Percentiles rank a stretch among this genome's conserved stretches.
Evolutionary conservation across 2,797 vertebrate genomes (phyloP).

Genomic region (Sciaenops ocellatus): DNA sequence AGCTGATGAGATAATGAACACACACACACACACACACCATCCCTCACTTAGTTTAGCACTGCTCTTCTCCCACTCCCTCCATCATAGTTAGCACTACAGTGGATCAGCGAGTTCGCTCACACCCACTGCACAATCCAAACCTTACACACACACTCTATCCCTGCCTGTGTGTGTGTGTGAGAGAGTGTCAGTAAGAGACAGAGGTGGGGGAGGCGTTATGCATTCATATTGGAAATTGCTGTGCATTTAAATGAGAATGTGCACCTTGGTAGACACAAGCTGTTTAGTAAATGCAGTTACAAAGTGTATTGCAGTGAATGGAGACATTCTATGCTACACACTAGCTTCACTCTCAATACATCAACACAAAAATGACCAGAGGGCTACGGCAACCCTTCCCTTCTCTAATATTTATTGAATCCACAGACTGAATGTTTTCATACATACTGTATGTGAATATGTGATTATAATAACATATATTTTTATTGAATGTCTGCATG

Average conservation of each 20-base stretch:
- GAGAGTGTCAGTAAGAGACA: conserved; percentile 22
- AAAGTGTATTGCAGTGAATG: conserved; percentile 35
- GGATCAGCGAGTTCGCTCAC: conserved; percentile 21
- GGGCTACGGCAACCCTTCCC: neutral
- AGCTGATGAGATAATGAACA: conserved; percentile 52
- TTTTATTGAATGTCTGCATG: neutral
- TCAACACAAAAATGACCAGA: neutral
- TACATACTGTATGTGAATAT: neutral
- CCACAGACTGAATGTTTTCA: neutral
- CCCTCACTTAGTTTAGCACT: conserved; percentile 13
- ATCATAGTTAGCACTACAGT: conserved; percentile 36
- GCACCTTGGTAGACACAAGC: conserved; percentile 44
- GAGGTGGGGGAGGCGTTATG: conserved; percentile 44
- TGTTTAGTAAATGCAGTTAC: conserved; percentile 52
- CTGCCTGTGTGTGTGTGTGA: conserved; percentile 10
- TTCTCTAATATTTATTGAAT: neutral
- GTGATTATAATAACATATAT: neutral
- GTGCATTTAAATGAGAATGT: conserved; percentile 66
- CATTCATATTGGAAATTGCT: conserved; percentile 57
- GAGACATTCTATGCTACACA: neutral
- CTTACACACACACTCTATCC: conserved; percentile 16
- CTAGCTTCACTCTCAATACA: neutral
- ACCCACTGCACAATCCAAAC: conserved; percentile 30
- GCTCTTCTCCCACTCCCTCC: conserved; percentile 26
- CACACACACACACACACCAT: neutral